These are phyloP conservation scores for Lepidochrysops patricia DNA, from an alignment of 2,888 invertebrate genomes.

Conservation along the genomic window DNA sequence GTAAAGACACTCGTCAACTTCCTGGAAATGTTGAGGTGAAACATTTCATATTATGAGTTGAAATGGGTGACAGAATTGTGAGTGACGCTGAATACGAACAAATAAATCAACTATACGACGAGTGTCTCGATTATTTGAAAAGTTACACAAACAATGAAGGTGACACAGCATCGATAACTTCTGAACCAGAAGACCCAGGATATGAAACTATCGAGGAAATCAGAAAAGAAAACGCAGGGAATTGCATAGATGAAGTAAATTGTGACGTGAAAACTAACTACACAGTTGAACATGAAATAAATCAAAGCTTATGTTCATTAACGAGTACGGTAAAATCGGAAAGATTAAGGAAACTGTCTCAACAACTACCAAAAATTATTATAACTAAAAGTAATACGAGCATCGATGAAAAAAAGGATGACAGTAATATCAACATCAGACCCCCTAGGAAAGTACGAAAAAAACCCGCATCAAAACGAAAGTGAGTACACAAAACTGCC, in stretches of 20 bases:
- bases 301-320: constrained; percentile 6
- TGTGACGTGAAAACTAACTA: constrained; percentile 12
- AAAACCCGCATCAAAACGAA: constrained; percentile 21
- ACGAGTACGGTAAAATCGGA: constrained; percentile 46
- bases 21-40: constrained; percentile 7
- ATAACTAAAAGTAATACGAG: constrained; percentile 57
- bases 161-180: constrained; percentile 13
- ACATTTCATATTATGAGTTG: background rate
- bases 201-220: constrained; percentile 39
- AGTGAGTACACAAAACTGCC: constrained; percentile 16
- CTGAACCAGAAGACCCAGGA: constrained; percentile 29
- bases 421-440: constrained; percentile 4
- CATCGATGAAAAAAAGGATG: constrained; percentile 32
- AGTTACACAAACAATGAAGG: constrained; percentile 23
- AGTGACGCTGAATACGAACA: constrained; percentile 40
- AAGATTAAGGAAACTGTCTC: constrained; percentile 50
- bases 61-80: constrained; percentile 28
- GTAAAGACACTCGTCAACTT: constrained; percentile 7
- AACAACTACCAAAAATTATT: constrained; percentile 57
- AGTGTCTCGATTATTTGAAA: constrained; percentile 54
- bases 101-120: constrained; percentile 56
- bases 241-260: constrained; percentile 2
- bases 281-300: background rate
- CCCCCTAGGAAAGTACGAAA: constrained; percentile 20
- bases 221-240: constrained; percentile 17